Evolutionary conservation across 2,888 invertebrate genomes (phyloP).

Genomic region (Orgyia antiqua): DNA sequence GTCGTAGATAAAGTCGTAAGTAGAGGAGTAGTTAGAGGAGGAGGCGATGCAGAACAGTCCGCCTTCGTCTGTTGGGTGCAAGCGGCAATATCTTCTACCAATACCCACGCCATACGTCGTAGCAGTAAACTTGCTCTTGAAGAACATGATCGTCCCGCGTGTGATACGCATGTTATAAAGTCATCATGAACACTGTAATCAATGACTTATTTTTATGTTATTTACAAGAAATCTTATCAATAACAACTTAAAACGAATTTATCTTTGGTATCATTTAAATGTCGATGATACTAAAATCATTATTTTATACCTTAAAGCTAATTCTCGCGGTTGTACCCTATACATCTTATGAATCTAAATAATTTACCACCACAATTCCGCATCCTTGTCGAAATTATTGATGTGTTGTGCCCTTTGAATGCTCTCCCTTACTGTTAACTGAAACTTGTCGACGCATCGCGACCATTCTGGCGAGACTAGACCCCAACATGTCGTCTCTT

Average conservation of each 20-base stretch:
- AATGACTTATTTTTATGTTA: too few species aligned
- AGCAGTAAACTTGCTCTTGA: slow-evolving; percentile 46
- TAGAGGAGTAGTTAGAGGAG: slow-evolving; percentile 37
- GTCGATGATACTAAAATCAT: too few species aligned
- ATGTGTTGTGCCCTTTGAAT: slow-evolving; percentile 55
- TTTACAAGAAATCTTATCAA: too few species aligned
- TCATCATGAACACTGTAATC: slow-evolving; percentile 60
- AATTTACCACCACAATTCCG: slow-evolving; percentile 60
- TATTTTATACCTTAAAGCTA: too few species aligned
- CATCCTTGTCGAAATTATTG: slow-evolving; percentile 56
- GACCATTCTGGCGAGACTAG: slow-evolving; percentile 61
- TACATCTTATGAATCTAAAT: too few species aligned
- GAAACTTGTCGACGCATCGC: slow-evolving; percentile 53
- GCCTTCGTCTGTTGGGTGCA: slow-evolving; percentile 51
- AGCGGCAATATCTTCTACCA: slow-evolving; percentile 62
- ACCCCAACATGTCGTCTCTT: slow-evolving; percentile 58
- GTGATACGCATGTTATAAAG: slow-evolving; percentile 54
- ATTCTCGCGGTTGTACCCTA: too few species aligned
- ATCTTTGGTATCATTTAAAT: too few species aligned
- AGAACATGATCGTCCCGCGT: slow-evolving; percentile 54
- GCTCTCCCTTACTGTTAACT: slow-evolving; percentile 52
- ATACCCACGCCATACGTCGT: slow-evolving; percentile 62
- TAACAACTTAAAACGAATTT: too few species aligned
- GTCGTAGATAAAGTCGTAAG: slow-evolving; percentile 49
- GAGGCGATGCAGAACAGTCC: slow-evolving; percentile 46